These are phyloP conservation scores for Sphyrna mokarran DNA, from an alignment of 2,113 vertebrate genomes.

Conservation along the genomic window DNA sequence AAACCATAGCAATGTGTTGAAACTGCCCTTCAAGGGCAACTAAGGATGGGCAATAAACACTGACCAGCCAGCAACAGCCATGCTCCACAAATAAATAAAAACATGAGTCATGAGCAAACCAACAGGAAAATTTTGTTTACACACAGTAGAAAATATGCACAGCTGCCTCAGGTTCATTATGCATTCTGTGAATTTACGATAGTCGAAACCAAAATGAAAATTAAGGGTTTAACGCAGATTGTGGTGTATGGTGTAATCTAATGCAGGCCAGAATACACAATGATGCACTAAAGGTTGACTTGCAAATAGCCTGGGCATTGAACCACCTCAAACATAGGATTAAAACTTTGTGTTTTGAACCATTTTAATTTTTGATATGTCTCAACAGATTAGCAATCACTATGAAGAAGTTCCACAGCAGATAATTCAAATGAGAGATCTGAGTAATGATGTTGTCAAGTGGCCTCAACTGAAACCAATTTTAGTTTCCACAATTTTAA, in stretches of 20 bases:
- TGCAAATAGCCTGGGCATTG: not conserved
- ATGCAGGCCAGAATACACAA: not conserved
- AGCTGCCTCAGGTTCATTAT: not conserved
- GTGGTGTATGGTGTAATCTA: not conserved
- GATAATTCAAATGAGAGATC: not conserved
- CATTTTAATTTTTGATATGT: conserved; percentile 20
- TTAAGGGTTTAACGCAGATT: not conserved
- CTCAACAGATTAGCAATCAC: not conserved
- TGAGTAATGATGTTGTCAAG: not conserved
- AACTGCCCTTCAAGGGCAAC: no score
- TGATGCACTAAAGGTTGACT: not conserved
- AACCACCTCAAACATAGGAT: not conserved
- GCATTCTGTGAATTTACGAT: not conserved
- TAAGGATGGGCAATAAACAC: no score
- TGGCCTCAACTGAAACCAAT: not conserved
- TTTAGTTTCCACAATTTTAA: not conserved
- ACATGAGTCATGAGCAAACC: no score
- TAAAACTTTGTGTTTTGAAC: not conserved
- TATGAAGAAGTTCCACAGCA: not conserved
- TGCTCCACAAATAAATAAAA: no score
- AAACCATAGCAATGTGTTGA: no score
- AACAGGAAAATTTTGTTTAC: not conserved
- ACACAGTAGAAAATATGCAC: not conserved
- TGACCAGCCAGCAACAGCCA: no score
- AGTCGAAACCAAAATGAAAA: not conserved